These are phyloP conservation scores for Pontoporia blainvillei DNA, from an alignment of 2,113 vertebrate genomes.

Conservation along the genomic window DNA sequence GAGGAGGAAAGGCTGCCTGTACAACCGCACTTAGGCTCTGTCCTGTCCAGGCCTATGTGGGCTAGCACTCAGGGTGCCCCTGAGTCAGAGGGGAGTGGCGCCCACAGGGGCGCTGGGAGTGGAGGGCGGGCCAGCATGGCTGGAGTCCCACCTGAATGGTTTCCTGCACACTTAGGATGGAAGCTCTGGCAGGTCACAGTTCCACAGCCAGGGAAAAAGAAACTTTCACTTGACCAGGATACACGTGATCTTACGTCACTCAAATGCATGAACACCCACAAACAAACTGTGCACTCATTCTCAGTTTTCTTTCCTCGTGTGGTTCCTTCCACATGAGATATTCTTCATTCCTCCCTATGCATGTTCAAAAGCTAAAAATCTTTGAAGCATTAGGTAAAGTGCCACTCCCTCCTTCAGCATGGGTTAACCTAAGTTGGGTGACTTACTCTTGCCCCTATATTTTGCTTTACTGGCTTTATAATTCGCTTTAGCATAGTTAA, in stretches of 20 bases:
- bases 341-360: neutral
- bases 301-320: neutral
- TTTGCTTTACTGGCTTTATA: neutral
- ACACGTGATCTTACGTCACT: neutral
- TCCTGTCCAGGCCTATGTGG: neutral
- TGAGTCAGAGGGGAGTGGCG: slow-evolving; percentile 44
- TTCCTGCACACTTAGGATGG: slow-evolving; percentile 24
- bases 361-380: neutral
- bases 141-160: slow-evolving; percentile 73
- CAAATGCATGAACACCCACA: neutral
- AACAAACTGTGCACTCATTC: neutral
- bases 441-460: neutral
- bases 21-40: neutral
- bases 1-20: neutral
- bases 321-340: neutral
- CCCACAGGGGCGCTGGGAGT: neutral
- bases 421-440: neutral
- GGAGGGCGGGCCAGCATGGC: neutral
- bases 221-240: neutral
- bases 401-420: neutral
- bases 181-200: neutral
- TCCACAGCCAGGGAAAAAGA: neutral
- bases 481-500: neutral
- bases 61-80: neutral
- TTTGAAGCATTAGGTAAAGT: neutral